Evolutionary conservation across 2,797 vertebrate genomes (phyloP).

Genomic region (Gymnoscopelus braueri): DNA sequence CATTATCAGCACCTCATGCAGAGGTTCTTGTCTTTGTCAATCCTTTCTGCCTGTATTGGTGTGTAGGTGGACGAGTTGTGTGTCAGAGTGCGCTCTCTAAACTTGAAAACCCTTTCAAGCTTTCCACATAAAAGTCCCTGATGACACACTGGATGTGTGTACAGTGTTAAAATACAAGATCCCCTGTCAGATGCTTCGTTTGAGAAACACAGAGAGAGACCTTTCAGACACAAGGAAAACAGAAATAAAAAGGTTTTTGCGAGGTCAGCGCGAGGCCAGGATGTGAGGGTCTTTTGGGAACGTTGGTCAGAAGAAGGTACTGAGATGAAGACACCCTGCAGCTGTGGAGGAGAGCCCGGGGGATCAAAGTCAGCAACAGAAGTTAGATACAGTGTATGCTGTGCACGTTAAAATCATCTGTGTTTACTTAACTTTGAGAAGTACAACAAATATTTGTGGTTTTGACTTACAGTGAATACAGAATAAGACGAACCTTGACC

Average conservation of each 20-base stretch:
- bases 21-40: no score
- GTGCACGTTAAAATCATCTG: no score
- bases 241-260: conserved; percentile 20
- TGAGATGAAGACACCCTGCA: conserved; percentile 26
- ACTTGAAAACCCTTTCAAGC: conserved; percentile 19
- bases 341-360: not conserved
- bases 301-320: conserved; percentile 33
- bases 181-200: conserved; percentile 69
- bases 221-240: conserved; percentile 9
- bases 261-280: conserved; percentile 52
- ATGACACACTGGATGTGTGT: conserved; percentile 29
- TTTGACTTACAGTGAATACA: conserved; percentile 39
- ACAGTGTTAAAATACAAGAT: conserved; percentile 53
- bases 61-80: not conserved
- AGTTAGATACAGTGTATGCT: no score
- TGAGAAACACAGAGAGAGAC: conserved; percentile 59
- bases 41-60: no score
- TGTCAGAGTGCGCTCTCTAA: not conserved
- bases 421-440: no score
- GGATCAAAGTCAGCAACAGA: not conserved
- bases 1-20: no score
- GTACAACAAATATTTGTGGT: conserved; percentile 35
- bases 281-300: conserved; percentile 45
- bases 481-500: conserved; percentile 21
- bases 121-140: conserved; percentile 20